Evolutionary conservation across 2,888 invertebrate species (phyloP), one percentile per base, ranked within the genome.

Genomic region (Barypeithes pellucidus): DNA sequence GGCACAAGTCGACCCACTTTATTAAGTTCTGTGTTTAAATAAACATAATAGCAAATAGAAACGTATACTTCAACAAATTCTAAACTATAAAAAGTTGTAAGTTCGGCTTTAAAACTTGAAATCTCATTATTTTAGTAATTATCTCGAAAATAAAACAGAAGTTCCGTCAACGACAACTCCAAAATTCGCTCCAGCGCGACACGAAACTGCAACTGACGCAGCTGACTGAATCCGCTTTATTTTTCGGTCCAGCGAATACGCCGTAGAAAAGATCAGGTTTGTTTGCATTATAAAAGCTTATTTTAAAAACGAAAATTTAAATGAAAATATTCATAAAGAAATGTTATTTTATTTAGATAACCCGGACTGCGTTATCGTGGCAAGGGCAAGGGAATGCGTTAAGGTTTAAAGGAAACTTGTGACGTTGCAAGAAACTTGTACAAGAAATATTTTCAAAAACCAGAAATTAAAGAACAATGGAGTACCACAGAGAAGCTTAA

Each of bases 121-220:
- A 67, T 67, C 59, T 59, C 43, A 60, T 50, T 67, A 50, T 60
- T 45, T 60, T 50, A 50, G 36, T 60, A 67, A 60, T 67, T 62
- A 54, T 61, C 43, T 29, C 41, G 12, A 18, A 57, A 36, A 63
- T 22, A 59, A 39, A 47, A 39, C 33, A 59, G 8, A 47, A 50
- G 41, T 79, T 79, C 76, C 78, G 78, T 79, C 80, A 77, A 69
- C 78, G 67, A 72, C 81, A 80, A 79, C 59, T 76, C 74, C 61
- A 47, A 47, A 65, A 43, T 36, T 41, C 16, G 11, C 63, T 71
- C 66, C 72, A 41, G 74, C 72, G 79, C 73, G 76, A 76, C 73
- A 73, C 61, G 73, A 73, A 69, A 75, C 78, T 79, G 80, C 75
- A 79, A 79, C 77, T 79, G 79, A 79, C 80, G 78, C 77, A 70